Base-by-base conservation (phyloP, 1,140 invertebrate species). In the Episyrphus balteatus region DNA sequence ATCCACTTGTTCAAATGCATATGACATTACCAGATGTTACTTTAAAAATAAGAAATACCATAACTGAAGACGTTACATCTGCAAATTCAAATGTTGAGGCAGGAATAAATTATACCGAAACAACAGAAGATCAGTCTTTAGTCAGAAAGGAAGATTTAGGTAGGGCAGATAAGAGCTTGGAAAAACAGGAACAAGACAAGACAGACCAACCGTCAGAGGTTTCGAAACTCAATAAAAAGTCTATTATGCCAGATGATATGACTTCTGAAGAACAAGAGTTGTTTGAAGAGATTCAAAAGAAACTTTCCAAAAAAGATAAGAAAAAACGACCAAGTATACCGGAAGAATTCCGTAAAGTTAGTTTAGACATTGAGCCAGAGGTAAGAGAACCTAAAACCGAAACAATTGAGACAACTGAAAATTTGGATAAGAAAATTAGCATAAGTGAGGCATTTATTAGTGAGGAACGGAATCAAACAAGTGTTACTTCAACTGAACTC, bases 1-100 rank as follows among this genome's bases (percentile, higher is more conserved):
- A 77, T 50, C 78, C 80, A 26, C 73, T 80, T 11, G 69, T 79
- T 58, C 75, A 77, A 52, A 66, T 80, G 30, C 79, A 80, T 71
- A 74, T 81, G 59, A 62, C 68, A 60, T 63, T 68, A 51, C 66
- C 66, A 30, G 55, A 59, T 54, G 61, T 66, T 52, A 65, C 57
- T 55, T 55, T 65, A 47, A 53, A 55, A 48, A 59, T 67, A 33
- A 68, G 60, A 21, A 61, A 66, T 51, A 66, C 62, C 42, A 55
- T 66, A 46, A 66, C 62, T 15, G 59, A 65, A 57, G 61, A 61
- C 38, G 34, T 58, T 21, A 60, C 66, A 26, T 55, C 59, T 37
- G 44, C 53, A 41, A 51, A 59, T 21, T 46, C 40, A 50, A 43
- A 41, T 21, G 46, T 51, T 38, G 36, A 37, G 15, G 5, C 6